These are phyloP conservation scores for Megalurothrips usitatus DNA, from an alignment of 2,888 invertebrate species.

Conservation along the genomic window DNA sequence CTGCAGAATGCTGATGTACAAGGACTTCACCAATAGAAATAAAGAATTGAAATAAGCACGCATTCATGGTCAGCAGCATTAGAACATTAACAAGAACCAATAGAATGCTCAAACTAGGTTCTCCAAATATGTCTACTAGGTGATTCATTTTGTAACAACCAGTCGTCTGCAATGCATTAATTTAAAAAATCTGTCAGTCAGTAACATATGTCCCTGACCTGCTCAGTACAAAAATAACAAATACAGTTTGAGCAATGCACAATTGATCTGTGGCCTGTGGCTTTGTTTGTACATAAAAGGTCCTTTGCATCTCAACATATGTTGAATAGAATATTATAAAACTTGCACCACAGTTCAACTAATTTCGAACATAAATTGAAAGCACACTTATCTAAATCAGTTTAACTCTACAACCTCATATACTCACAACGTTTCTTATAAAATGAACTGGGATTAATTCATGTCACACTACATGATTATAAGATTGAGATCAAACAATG, in stretches of 20 bases:
- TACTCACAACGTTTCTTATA: not conserved
- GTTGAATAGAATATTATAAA: conserved; percentile 7
- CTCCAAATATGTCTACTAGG: too few relatives aligned
- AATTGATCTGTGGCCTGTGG: conserved; percentile 21
- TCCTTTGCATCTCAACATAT: not conserved
- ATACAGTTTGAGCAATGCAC: conserved; percentile 14
- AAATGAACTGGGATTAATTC: conserved; percentile 25
- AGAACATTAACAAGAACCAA: too few relatives aligned
- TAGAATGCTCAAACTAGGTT: too few relatives aligned
- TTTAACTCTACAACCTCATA: not conserved
- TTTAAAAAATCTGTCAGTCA: not conserved
- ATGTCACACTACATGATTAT: conserved; percentile 14
- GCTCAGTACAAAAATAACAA: conserved; percentile 18
- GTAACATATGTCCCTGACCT: not conserved
- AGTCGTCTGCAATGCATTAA: not conserved
- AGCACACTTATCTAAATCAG: conserved; percentile 20
- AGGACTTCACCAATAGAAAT: too few relatives aligned
- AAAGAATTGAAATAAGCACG: too few relatives aligned
- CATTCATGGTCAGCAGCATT: too few relatives aligned
- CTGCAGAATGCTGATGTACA: too few relatives aligned
- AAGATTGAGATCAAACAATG: conserved; percentile 11
- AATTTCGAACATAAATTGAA: conserved; percentile 21
- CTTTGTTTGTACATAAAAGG: conserved; percentile 14
- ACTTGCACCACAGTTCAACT: not conserved
- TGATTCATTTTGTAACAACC: not conserved